phyloP scores from a whole-genome alignment of 2,113 vertebrate species.

The Telmatochromis sp. region DNA sequence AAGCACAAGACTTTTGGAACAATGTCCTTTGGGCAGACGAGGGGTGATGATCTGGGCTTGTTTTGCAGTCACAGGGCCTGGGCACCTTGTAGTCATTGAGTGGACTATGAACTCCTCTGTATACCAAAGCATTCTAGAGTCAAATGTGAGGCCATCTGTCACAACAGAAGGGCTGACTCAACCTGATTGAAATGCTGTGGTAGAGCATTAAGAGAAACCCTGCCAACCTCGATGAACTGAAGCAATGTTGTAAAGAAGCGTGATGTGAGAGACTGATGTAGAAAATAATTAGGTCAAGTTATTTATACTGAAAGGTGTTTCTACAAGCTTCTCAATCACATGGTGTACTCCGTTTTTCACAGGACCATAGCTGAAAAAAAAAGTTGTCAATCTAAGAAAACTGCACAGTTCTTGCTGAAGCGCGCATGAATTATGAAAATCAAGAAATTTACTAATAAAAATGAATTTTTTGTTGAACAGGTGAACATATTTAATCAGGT shows the following conservation, averaged over 20 bases:
- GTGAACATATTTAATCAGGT: not conserved
- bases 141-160: not conserved
- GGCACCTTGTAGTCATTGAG: not conserved
- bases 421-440: not conserved
- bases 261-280: not conserved
- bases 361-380: not conserved
- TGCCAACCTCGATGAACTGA: not conserved
- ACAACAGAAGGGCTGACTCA: not conserved
- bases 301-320: not conserved
- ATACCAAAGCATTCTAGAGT: not conserved
- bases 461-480: not conserved
- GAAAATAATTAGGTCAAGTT: not conserved
- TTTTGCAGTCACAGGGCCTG: not conserved
- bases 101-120: not conserved
- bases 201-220: not conserved
- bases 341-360: not conserved
- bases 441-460: not conserved
- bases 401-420: not conserved
- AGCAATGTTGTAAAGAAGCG: not conserved
- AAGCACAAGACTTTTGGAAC: not conserved
- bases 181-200: not conserved
- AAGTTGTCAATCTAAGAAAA: not conserved
- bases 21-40: not conserved
- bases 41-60: not conserved
- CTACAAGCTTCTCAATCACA: not conserved